phyloP scores from a whole-genome alignment of 1,140 invertebrate species.

The Theocolax elegans region DNA sequence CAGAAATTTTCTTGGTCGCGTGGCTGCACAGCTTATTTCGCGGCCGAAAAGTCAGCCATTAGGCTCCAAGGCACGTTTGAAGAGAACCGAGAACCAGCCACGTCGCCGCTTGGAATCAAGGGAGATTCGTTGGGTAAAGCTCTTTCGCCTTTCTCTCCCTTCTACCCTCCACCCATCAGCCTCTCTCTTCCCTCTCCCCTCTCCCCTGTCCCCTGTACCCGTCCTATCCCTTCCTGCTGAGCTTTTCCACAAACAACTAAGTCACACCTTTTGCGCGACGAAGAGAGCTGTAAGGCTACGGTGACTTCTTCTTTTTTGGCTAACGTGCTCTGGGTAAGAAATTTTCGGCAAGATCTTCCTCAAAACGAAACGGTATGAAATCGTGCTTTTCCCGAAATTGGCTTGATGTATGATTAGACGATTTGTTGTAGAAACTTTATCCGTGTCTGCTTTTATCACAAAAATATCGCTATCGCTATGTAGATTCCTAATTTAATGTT shows the following conservation, averaged over 20 bases:
- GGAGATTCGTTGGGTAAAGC: slow-evolving; percentile 19
- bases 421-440: background rate
- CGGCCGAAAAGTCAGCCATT: slow-evolving; percentile 28
- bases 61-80: slow-evolving; percentile 16
- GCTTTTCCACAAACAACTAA: slow-evolving; percentile 28
- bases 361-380: background rate
- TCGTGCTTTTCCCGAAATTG: background rate
- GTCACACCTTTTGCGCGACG: slow-evolving; percentile 26
- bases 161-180: no score
- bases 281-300: background rate
- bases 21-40: slow-evolving; percentile 3
- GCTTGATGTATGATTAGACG: background rate
- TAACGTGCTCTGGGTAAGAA: background rate
- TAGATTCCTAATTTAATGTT: no score
- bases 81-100: background rate
- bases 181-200: no score
- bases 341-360: background rate
- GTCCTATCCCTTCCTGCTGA: no score
- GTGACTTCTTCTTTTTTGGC: background rate
- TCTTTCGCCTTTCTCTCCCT: background rate
- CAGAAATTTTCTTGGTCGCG: background rate
- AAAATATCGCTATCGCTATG: no score
- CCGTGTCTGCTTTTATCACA: no score
- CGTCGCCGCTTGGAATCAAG: slow-evolving; percentile 21
- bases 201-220: no score